These are phyloP conservation scores for Bungarus multicinctus DNA, from an alignment of 2,113 vertebrate genomes.

Conservation along the genomic window DNA sequence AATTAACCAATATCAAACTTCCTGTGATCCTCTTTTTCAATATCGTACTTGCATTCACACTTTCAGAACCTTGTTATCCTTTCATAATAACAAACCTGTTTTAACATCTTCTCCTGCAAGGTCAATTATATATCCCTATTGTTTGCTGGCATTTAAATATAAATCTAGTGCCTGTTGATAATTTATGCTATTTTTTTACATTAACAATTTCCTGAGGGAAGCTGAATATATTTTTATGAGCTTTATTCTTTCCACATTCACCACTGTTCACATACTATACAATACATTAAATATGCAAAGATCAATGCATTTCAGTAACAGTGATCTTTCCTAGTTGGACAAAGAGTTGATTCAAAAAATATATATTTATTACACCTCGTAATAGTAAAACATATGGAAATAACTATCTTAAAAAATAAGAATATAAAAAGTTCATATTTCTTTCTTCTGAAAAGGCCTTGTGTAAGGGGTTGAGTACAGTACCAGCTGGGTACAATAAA, in stretches of 20 bases:
- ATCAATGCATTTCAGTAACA: not conserved
- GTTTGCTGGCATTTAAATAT: constrained; percentile 58
- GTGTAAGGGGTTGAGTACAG: not conserved
- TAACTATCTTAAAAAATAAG: not conserved
- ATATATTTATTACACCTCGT: not conserved
- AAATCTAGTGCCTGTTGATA: constrained; percentile 48
- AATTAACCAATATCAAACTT: constrained; percentile 54
- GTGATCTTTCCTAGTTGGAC: not conserved
- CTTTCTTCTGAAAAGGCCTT: not conserved
- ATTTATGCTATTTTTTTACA: constrained; percentile 24
- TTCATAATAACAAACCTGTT: constrained; percentile 60
- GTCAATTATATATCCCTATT: constrained; percentile 35
- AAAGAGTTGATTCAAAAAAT: not conserved
- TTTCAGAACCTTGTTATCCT: constrained; percentile 51
- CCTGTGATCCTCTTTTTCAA: constrained; percentile 49
- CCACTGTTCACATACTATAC: not conserved
- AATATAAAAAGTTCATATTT: not conserved
- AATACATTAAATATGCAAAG: not conserved
- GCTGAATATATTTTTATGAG: constrained; percentile 12
- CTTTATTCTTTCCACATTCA: not conserved
- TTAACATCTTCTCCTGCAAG: constrained; percentile 44
- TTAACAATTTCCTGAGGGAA: not conserved
- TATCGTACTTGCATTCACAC: constrained; percentile 48
- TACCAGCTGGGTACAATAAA: not conserved
- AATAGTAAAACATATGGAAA: not conserved